These are phyloP conservation scores for Falco columbarius DNA, from an alignment of 2,797 vertebrate genomes.

Conservation along the genomic window DNA sequence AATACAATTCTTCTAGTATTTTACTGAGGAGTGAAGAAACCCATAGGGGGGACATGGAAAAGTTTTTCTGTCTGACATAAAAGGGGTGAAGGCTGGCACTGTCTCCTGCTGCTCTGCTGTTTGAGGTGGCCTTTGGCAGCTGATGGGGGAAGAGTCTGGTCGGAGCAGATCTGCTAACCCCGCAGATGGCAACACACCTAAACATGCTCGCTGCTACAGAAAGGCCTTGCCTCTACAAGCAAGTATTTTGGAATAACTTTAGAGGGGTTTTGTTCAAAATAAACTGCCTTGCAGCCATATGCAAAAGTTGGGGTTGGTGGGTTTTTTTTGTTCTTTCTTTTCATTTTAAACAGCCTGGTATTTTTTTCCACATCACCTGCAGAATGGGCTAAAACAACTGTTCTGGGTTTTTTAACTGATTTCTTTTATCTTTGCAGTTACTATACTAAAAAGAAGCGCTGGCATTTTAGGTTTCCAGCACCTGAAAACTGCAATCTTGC, in stretches of 20 bases:
- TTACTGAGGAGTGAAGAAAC: not conserved
- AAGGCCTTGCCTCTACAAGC: slow-evolving; percentile 40
- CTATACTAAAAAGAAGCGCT: not conserved
- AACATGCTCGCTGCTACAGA: not conserved
- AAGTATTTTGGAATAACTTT: slow-evolving; percentile 46
- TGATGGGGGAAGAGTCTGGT: not conserved
- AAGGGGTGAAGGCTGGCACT: not conserved
- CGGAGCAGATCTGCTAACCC: not conserved
- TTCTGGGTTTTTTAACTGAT: not conserved
- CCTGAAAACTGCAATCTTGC: not conserved
- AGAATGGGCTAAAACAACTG: slow-evolving; percentile 1
- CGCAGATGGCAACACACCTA: not conserved
- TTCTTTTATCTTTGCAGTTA: slow-evolving; percentile 40
- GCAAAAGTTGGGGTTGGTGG: not conserved
- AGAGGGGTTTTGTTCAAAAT: slow-evolving; percentile 36
- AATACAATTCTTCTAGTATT: not conserved
- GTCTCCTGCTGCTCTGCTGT: not conserved
- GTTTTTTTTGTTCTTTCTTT: not conserved
- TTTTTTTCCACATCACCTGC: slow-evolving; percentile 42
- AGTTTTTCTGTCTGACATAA: not conserved
- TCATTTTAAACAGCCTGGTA: not conserved
- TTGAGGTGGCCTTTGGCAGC: not conserved
- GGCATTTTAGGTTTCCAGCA: slow-evolving; percentile 2
- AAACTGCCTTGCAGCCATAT: slow-evolving; percentile 45
- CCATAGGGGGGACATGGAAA: not conserved